Conservation (phyloP, 2,888 invertebrate genomes). For the Acleris cristana region DNA sequence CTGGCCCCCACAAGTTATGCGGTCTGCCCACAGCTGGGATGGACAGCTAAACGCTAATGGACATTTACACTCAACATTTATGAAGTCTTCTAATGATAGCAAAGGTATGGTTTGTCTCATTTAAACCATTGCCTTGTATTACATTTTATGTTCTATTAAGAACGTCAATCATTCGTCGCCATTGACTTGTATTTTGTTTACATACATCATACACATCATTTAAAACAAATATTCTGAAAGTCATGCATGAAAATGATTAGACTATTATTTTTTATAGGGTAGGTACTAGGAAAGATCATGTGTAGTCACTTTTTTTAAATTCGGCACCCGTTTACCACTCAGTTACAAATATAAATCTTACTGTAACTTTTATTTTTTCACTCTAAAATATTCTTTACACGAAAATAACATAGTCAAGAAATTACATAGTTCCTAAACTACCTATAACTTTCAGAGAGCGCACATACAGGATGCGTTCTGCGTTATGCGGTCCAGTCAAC, state of each 20-base stretch:
- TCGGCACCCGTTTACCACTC: no score
- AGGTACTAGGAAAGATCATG: not conserved
- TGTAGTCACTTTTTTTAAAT: no score
- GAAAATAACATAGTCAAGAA: no score
- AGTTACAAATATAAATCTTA: no score
- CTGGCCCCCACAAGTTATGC: constrained; percentile 68
- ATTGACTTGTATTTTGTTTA: not conserved
- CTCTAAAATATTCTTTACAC: no score
- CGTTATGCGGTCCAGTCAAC: no score
- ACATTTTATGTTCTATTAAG: not conserved
- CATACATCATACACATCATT: not conserved
- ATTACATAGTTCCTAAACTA: no score
- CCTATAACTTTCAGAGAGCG: no score
- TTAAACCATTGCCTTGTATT: constrained; percentile 1
- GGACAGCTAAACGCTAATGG: constrained; percentile 66
- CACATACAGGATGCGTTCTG: no score
- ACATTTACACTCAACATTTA: constrained; percentile 65
- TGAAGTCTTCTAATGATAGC: constrained; percentile 75
- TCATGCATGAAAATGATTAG: not conserved
- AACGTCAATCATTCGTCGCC: not conserved
- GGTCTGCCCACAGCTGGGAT: constrained; percentile 64
- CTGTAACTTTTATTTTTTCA: no score
- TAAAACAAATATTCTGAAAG: not conserved
- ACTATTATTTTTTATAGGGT: not conserved
- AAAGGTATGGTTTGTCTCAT: constrained; percentile 48